Conservation (phyloP, 1,140 invertebrate genomes). For the Procambarus virginalis region DNA sequence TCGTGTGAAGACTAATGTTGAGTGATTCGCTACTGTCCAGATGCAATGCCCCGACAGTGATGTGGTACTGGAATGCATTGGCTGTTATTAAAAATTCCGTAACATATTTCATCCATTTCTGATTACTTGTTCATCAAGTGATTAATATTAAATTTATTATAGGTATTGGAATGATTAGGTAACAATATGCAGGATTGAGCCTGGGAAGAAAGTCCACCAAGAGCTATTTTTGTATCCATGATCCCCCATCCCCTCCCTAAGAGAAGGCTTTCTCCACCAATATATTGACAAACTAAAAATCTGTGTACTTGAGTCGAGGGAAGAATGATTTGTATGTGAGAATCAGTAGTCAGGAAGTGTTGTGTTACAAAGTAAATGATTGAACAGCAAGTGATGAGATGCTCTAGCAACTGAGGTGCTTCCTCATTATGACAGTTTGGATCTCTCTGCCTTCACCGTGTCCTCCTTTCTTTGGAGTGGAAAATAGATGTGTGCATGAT, state of each 20-base stretch:
- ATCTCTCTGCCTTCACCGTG: background rate
- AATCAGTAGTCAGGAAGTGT: background rate
- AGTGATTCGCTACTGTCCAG: background rate
- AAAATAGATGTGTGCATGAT: background rate
- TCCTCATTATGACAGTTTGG: background rate
- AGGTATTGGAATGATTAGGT: background rate
- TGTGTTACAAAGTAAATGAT: background rate
- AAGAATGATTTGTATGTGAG: background rate
- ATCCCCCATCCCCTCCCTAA: constrained; percentile 23
- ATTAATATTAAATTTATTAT: background rate
- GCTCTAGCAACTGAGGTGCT: background rate
- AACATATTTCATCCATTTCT: background rate
- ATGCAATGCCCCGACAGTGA: background rate
- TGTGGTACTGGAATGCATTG: background rate
- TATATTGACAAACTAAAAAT: constrained; percentile 13
- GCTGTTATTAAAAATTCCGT: background rate
- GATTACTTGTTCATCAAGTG: background rate
- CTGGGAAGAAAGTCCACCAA: constrained; percentile 38
- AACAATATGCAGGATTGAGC: constrained; percentile 22
- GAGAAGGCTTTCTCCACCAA: constrained; percentile 22
- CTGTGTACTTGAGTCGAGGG: background rate
- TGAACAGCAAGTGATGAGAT: constrained; percentile 5
- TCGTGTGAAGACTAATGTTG: background rate
- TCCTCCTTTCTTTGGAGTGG: background rate
- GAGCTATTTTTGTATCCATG: constrained; percentile 49